Base-by-base conservation (phyloP, 2,113 vertebrate species). In the Nasalis larvatus region DNA sequence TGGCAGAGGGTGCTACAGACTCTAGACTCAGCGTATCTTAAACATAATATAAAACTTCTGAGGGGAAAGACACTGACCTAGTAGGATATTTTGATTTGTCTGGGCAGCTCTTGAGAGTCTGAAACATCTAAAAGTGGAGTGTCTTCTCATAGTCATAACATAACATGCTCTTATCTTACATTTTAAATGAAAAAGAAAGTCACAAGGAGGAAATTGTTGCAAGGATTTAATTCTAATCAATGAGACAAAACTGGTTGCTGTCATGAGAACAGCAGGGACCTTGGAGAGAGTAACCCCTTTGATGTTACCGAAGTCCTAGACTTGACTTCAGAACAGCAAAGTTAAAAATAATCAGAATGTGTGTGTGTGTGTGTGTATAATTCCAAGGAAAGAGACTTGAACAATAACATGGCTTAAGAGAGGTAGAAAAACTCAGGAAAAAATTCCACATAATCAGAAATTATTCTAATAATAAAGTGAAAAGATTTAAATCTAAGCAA, bases 391-490 rank as follows among this genome's bases (percentile, higher is more conserved):
- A 92, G 66, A 81, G 6, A 86, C 40, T 58, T 73, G n/a, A 86
- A 93, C 78, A 45, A 30, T 63, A 60, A 77, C 71, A 45, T 30
- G 83, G 40, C 60, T 91, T 73, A 42, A 52, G 60, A 90, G 68
- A 84, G 30, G 32, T 81, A 49, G 27, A 16, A 49, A 86, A 82
- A 83, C 54, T 88, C 7, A 17, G 82, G 16, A 25, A 42, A n/a
- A 63, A 69, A 68, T 60, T 3, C 3, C 58, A 68, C 23, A 25
- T 42, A 82, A 92, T 86, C 25, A 68, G 84, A 94, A 94, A 69
- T 86, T 91, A 86, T 96, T 88, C 86, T 83, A 88, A 94, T 82
- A 58, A 52, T 63, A 71, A 78, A 76, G 60, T 58, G 96, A 94
- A 68, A 35, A 18, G 47, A 60, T 84, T 25, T 60, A 86, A 58